Conservation (phyloP, 2,797 vertebrate genomes). For the Scolopax bukidnonensis region DNA sequence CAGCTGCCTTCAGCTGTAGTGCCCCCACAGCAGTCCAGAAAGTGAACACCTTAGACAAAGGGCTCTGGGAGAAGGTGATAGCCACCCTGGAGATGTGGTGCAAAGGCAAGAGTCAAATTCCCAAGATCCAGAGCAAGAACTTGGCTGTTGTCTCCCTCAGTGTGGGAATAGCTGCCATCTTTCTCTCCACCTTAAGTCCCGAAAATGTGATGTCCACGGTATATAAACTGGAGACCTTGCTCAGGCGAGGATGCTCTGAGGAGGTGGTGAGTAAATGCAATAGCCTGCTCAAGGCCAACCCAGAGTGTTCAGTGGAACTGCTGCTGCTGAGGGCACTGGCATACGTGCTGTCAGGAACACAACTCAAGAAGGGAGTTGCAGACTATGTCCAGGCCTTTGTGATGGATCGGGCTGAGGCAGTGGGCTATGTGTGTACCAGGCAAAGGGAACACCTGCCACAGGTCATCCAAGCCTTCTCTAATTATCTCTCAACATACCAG, state of each 20-base stretch:
- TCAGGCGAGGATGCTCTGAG: conserved; percentile 69
- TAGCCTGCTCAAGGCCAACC: conserved; percentile 72
- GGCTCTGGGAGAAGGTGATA: conserved; percentile 63
- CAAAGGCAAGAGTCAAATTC: conserved; percentile 66
- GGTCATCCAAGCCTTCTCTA: conserved; percentile 78
- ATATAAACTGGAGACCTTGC: conserved; percentile 86
- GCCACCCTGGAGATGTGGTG: conserved; percentile 87
- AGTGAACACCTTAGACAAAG: conserved; percentile 73
- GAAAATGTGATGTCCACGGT: conserved; percentile 82
- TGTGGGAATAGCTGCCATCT: conserved; percentile 83
- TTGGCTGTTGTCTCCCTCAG: conserved; percentile 73
- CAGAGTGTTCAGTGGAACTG: conserved; percentile 60
- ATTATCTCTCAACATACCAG: conserved; percentile 27
- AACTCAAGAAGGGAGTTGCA: conserved; percentile 65
- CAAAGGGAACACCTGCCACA: conserved; percentile 83
- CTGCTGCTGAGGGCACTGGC: conserved; percentile 87
- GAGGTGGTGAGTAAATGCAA: conserved; percentile 83
- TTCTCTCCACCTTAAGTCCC: conserved; percentile 86
- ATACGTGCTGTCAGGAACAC: conserved; percentile 77
- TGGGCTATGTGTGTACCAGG: conserved; percentile 76
- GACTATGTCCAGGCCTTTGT: conserved; percentile 86
- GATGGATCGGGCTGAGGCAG: conserved; percentile 67
- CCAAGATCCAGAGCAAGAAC: conserved; percentile 67
- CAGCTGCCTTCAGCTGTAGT: conserved; percentile 86
- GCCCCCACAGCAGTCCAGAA: conserved; percentile 78